A percentile compares a stretch with the other conserved stretches of the same genome.
These are phyloP conservation scores for Saxicola maurus DNA, from an alignment of 2,797 vertebrate species.

Conservation along the genomic window DNA sequence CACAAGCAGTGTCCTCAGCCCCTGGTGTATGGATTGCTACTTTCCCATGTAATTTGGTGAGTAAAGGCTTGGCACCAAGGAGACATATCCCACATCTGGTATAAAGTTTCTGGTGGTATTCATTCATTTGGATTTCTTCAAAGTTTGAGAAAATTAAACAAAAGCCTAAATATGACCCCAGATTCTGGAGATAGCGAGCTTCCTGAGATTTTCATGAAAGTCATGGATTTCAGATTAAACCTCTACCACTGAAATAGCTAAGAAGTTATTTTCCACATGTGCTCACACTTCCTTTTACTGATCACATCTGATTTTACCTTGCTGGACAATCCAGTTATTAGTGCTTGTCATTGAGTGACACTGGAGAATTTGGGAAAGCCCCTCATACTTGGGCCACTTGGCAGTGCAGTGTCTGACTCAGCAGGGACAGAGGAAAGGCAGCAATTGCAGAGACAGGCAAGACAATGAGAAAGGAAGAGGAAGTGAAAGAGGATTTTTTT, in stretches of 20 bases:
- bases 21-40: not conserved
- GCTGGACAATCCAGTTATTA: not conserved
- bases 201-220: not conserved
- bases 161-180: not conserved
- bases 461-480: not conserved
- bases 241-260: not conserved
- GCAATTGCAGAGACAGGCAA: not conserved
- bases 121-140: not conserved
- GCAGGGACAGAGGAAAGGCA: not conserved
- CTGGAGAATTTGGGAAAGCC: not conserved
- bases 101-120: not conserved
- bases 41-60: not conserved
- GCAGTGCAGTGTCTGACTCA: not conserved
- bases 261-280: not conserved
- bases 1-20: not conserved
- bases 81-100: not conserved
- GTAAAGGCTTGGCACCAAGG: not conserved
- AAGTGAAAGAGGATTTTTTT: not conserved
- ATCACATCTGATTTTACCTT: not conserved
- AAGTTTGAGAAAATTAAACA: not conserved
- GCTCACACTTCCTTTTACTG: not conserved
- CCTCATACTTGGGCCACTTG: rapidly evolving
- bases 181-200: not conserved
- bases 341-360: not conserved
- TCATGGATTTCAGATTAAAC: not conserved